Evolutionary conservation across 2,113 vertebrate species (phyloP), one percentile per base, ranked within the genome.

Genomic region (Carassius carassius): DNA sequence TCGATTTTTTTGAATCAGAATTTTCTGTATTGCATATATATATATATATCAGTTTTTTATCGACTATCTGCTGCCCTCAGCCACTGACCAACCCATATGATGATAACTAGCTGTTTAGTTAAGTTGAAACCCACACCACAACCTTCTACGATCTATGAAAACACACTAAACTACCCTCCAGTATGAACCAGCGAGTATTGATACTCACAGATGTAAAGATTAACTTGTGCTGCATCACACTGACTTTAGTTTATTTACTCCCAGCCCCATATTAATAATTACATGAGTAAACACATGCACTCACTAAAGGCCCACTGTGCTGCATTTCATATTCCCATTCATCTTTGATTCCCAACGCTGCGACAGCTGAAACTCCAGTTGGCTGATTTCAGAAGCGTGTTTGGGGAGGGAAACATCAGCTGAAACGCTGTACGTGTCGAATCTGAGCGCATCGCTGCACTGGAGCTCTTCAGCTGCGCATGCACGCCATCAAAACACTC

Each of bases 211-310:
- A n/a, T n/a, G n/a, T n/a, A n/a, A 69, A 69, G 65, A 69, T 69
- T 69, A 69, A 69, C 29, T 69, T 69, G 65, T 37, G 32, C 65
- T 1, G 29, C 65, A 69, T 37, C 65, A 69, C 32, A 69, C 65
- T 69, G 65, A 69, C 65, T 69, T 69, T 69, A 69, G 35, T 44
- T 44, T 73, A 73, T 73, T 73, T 73, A 73, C 35, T 73, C 37
- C 37, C 70, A 73, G 70, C 70, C 35, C 70, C 37, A 44, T 73
- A 44, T 73, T 73, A 73, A 73, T 73, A 73, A 73, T 73, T 73
- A 73, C 70, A 73, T 13, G 37, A 73, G 70, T 73, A 73, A 73
- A 73, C n/a, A 44, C 37, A 44, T n/a, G 70, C 5, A 11, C 70
- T 44, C 35, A n/a, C 35, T n/a, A 73, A 73, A 73, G 70, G 70